phyloP scores from a whole-genome alignment of 2,113 vertebrate genomes.

The Xiphophorus hellerii region DNA sequence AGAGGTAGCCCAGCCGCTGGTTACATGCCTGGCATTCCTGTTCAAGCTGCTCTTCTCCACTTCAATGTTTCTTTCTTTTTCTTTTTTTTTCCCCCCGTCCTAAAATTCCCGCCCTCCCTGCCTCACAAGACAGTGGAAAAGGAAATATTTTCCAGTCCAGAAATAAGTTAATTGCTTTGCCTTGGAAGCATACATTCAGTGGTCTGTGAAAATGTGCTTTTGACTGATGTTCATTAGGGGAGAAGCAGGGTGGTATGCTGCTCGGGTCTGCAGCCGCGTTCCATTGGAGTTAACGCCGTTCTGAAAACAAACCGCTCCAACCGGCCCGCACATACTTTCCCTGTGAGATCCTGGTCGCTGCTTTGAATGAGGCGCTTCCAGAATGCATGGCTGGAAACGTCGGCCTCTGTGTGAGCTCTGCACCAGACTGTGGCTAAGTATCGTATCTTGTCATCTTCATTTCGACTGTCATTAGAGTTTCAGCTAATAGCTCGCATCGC shows the following conservation, averaged over 20 bases:
- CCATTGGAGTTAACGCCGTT: slow-evolving; percentile 63
- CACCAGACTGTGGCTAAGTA: slow-evolving; percentile 23
- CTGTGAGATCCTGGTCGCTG: slow-evolving; percentile 54
- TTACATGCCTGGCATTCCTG: slow-evolving; percentile 73
- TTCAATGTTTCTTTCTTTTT: neutral
- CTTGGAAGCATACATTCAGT: slow-evolving; percentile 47
- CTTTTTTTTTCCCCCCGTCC: too few species aligned
- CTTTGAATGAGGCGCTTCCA: slow-evolving; percentile 59
- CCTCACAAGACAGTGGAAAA: slow-evolving; percentile 60
- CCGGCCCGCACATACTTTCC: slow-evolving; percentile 64
- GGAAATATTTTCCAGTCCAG: slow-evolving; percentile 71
- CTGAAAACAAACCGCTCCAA: slow-evolving; percentile 71
- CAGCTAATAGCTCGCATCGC: slow-evolving; percentile 4
- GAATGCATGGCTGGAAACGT: slow-evolving; percentile 39
- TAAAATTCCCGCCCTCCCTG: neutral
- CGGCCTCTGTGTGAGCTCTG: slow-evolving; percentile 40
- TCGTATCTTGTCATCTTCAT: slow-evolving; percentile 15
- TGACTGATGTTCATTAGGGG: slow-evolving; percentile 66
- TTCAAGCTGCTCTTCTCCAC: slow-evolving; percentile 47
- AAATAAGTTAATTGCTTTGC: slow-evolving; percentile 71
- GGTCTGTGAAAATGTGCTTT: slow-evolving; percentile 56
- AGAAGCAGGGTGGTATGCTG: slow-evolving; percentile 59
- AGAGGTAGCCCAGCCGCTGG: slow-evolving; percentile 44
- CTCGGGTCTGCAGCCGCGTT: slow-evolving; percentile 57
- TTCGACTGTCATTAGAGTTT: slow-evolving; percentile 8